Conservation (phyloP, 2,888 invertebrate genomes). For the Nomada ferruginata region DNA sequence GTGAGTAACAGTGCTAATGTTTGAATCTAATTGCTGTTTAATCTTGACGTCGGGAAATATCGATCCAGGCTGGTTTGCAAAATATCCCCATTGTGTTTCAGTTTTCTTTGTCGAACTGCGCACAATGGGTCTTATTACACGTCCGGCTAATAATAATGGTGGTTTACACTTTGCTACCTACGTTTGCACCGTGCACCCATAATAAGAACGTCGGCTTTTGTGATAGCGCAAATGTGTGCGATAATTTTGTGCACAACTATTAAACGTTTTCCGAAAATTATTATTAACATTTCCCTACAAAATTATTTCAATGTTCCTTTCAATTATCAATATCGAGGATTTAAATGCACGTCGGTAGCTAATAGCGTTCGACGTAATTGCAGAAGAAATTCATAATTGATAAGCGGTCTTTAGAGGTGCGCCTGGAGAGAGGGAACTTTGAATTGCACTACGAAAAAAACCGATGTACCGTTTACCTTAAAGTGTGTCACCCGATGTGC, state of each 20-base stretch:
- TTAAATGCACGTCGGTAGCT: too few species aligned
- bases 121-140: constrained; percentile 69
- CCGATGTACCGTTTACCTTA: constrained; percentile 48
- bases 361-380: too few species aligned
- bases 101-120: constrained; percentile 46
- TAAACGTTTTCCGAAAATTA: background rate
- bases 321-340: background rate
- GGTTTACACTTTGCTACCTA: constrained; percentile 79
- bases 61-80: constrained; percentile 46
- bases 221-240: constrained; percentile 63
- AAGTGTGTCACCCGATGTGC: constrained; percentile 77
- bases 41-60: constrained; percentile 65
- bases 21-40: constrained; percentile 71
- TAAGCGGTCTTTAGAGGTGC: background rate
- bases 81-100: constrained; percentile 61
- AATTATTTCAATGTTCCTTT: background rate
- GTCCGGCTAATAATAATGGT: constrained; percentile 78
- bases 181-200: constrained; percentile 71
- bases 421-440: background rate
- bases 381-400: background rate
- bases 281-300: background rate
- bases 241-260: constrained; percentile 69
- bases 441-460: constrained; percentile 22
- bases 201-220: constrained; percentile 72
- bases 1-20: constrained; percentile 37